Conservation (phyloP, 2,888 invertebrate species). For the Lydus trimaculatus region DNA sequence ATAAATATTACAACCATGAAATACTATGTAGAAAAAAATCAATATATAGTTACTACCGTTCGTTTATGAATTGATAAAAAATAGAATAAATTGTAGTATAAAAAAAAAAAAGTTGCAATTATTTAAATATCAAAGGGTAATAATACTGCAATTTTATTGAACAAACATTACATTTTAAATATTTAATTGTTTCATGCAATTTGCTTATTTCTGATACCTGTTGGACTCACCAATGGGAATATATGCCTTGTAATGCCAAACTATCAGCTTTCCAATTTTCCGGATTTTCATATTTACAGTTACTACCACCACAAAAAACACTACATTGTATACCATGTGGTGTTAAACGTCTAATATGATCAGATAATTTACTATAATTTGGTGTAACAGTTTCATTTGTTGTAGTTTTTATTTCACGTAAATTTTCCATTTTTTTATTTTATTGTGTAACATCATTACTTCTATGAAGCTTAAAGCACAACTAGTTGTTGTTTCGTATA, state of each 20-base stretch:
- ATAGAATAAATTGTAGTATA: not conserved
- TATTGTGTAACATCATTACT: conserved; percentile 17
- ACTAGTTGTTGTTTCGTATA: conserved; percentile 25
- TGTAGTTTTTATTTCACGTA: conserved; percentile 45
- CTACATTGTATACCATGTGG: conserved; percentile 79
- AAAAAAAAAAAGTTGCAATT: not conserved
- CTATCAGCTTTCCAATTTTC: conserved; percentile 67
- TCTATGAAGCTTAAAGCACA: conserved; percentile 14
- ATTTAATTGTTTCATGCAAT: not conserved
- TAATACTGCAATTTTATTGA: not conserved
- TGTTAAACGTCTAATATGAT: conserved; percentile 68
- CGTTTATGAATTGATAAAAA: not conserved
- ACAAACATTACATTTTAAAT: not conserved
- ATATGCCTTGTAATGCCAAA: conserved; percentile 80
- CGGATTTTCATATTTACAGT: conserved; percentile 81
- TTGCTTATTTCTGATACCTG: not conserved
- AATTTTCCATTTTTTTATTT: conserved; percentile 40
- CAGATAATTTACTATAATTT: conserved; percentile 64
- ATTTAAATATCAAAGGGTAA: not conserved
- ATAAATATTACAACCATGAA: not conserved
- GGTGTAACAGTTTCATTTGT: conserved; percentile 53
- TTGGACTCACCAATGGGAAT: conserved; percentile 78
- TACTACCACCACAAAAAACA: conserved; percentile 83
- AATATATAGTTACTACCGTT: not conserved
- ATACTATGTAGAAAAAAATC: conserved; percentile 8